A percentile compares a stretch with the other conserved stretches of the same genome.
Conservation (phyloP, 1,140 invertebrate genomes). For the Brachystomella parvula region DNA sequence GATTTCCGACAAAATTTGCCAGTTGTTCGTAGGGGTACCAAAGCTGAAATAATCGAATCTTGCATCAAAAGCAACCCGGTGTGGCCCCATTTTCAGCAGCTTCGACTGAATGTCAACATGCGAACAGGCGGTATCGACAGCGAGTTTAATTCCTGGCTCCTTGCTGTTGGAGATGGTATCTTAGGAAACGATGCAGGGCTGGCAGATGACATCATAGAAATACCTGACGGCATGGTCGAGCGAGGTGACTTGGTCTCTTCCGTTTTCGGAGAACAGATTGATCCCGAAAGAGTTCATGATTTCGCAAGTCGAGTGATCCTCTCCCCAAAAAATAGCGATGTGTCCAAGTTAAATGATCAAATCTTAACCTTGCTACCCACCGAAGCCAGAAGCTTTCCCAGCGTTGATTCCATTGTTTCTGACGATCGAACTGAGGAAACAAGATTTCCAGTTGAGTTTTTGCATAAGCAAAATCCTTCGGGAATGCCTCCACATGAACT, state of each 20-base stretch:
- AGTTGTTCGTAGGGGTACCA: constrained; percentile 30
- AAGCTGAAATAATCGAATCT: constrained; percentile 31
- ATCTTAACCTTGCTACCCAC: not conserved
- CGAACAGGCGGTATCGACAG: not conserved
- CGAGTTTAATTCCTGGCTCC: not conserved
- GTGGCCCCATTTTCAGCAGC: not conserved
- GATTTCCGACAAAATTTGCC: constrained; percentile 40
- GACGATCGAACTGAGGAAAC: constrained; percentile 1
- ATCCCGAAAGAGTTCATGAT: not conserved
- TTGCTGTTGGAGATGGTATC: not conserved
- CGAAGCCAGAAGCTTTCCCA: not conserved
- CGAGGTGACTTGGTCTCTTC: constrained; percentile 9
- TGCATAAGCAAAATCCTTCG: constrained; percentile 25
- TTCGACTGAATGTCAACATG: not conserved
- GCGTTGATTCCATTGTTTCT: constrained; percentile 2
- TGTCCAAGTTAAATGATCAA: not conserved
- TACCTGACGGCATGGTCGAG: constrained; percentile 6
- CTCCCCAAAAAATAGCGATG: not conserved
- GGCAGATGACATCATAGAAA: constrained; percentile 5
- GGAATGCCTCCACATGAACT: constrained; percentile 36
- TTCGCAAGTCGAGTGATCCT: not conserved
- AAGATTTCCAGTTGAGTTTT: constrained; percentile 21
- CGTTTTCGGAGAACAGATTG: constrained; percentile 1
- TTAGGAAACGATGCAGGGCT: not conserved
- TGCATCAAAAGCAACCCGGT: constrained; percentile 7